These are phyloP conservation scores for Diuraphis noxia DNA, from an alignment of 1,140 invertebrate species.

Conservation along the genomic window DNA sequence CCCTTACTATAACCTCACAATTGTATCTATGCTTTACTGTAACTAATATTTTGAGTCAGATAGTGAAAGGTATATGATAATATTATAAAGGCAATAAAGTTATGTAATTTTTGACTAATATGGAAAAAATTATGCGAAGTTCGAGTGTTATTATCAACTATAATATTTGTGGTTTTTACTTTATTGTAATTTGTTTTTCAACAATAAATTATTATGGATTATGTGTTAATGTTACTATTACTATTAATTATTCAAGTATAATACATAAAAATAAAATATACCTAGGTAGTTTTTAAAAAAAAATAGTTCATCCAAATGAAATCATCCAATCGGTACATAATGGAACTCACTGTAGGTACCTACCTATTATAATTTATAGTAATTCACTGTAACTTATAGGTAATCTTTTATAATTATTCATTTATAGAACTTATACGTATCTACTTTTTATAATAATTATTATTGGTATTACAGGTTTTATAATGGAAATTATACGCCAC, in stretches of 20 bases:
- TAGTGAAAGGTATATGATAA: neutral
- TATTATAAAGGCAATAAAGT: neutral
- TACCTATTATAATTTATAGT: too few relatives aligned
- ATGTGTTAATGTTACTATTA: neutral
- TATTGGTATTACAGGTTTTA: too few relatives aligned
- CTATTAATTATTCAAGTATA: neutral
- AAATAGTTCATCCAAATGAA: neutral
- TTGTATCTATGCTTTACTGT: neutral
- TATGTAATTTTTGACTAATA: neutral
- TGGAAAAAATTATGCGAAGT: neutral
- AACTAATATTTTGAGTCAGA: neutral
- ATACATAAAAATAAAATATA: neutral
- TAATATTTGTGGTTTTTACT: too few relatives aligned
- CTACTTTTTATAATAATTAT: too few relatives aligned
- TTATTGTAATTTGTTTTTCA: neutral
- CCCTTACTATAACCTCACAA: neutral
- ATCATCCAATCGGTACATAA: neutral
- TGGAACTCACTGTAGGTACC: neutral
- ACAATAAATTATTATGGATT: neutral
- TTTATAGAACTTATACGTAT: too few relatives aligned
- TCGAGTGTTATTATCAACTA: too few relatives aligned
- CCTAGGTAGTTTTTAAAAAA: neutral
- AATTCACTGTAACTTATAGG: too few relatives aligned
- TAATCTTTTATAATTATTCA: too few relatives aligned
- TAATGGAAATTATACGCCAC: neutral